These are phyloP conservation scores for Platerodrilus igneus DNA, from an alignment of 2,888 invertebrate genomes.

Conservation along the genomic window DNA sequence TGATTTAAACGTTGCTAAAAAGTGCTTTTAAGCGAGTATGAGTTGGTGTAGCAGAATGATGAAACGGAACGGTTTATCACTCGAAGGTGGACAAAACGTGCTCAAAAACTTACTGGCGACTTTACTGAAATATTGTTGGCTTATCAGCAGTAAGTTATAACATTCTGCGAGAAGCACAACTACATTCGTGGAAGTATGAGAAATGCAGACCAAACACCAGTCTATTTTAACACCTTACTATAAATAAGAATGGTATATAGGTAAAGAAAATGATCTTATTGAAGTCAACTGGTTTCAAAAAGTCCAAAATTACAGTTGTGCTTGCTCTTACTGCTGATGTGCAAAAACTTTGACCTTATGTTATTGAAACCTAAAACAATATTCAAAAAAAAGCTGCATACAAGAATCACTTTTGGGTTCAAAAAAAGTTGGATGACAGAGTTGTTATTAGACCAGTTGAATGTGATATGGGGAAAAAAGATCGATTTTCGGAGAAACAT, in stretches of 20 bases:
- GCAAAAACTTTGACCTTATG: constrained; percentile 15
- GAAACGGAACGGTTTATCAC: no score
- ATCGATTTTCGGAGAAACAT: constrained; percentile 15
- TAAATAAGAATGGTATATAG: constrained; percentile 11
- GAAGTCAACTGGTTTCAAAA: not conserved
- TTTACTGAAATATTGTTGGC: no score
- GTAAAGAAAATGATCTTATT: constrained; percentile 9
- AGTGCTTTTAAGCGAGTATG: no score
- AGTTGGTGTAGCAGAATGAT: no score
- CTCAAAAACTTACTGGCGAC: no score
- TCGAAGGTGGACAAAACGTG: no score
- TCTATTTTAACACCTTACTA: constrained; percentile 11
- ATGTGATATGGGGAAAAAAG: constrained; percentile 16
- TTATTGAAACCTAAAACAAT: constrained; percentile 13
- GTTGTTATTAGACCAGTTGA: constrained; percentile 21
- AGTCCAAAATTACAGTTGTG: constrained; percentile 3
- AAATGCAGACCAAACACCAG: constrained; percentile 6
- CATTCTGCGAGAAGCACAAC: no score
- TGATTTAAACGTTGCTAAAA: no score
- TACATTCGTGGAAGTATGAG: constrained; percentile 3
- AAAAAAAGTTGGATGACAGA: constrained; percentile 20
- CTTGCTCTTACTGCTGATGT: constrained; percentile 13
- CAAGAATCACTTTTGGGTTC: constrained; percentile 12
- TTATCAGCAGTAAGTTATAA: no score
- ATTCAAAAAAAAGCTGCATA: constrained; percentile 18